Base-by-base conservation (phyloP, 2,888 invertebrate genomes). In the Cerceris rybyensis region DNA sequence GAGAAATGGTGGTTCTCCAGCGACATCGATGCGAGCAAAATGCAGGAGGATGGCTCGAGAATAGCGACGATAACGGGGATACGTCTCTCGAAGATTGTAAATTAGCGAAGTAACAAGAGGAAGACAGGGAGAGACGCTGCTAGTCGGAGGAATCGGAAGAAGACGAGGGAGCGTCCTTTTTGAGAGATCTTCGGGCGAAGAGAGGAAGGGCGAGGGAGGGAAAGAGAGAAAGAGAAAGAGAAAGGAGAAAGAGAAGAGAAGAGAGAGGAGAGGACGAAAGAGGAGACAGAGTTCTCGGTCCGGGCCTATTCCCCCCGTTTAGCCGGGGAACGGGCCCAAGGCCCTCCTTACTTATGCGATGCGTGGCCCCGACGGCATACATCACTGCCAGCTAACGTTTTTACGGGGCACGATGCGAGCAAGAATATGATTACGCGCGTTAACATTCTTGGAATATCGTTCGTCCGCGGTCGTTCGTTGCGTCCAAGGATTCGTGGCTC, bases 341-440 rank as follows among this genome's bases (percentile, higher is more conserved):
- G 87, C 85, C 87, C 89, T 87, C 86, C 83, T 90, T 90, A 88
- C 85, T 90, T 90, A 90, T 90, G 90, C 90, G 86, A 86, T 88
- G 85, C 90, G 87, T 87, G 87, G 85, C 84, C 83, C 79, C 88
- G 87, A 80, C 89, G 87, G 88, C 89, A 89, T 90, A 90, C 88
- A 90, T 90, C 90, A 90, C 90, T 90, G 89, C 88, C 90, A 90
- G 82, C 88, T 82, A 86, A 78, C 78, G 83, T 90, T 90, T 90
- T 90, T 90, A 89, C 88, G 83, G 86, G 81, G 82, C 88, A 88
- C 87, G 86, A 90, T 87, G 87, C 87, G 85, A 86, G 83, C 84
- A 84, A 87, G 90, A 90, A 90, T 90, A 90, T 88, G 89, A 89
- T 90, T 89, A 90, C 87, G 86, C 87, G 86, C 86, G 87, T 90